Conservation (phyloP, 2,797 vertebrate genomes). For the Sebastes glaucus region DNA sequence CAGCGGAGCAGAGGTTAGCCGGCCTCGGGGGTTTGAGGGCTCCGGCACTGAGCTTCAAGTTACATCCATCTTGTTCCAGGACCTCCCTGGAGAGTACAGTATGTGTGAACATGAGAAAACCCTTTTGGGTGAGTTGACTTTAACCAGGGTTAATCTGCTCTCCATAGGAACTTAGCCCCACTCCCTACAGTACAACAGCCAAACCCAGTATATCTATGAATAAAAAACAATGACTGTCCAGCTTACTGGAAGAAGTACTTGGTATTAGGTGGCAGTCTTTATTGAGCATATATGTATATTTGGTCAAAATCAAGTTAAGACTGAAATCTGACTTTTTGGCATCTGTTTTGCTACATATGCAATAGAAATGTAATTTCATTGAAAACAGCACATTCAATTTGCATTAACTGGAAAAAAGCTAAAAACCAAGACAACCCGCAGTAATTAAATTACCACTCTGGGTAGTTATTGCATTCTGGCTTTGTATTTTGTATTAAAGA, state of each 20-base stretch:
- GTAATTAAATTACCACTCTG: not conserved
- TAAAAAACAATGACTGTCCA: not conserved
- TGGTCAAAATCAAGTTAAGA: not conserved
- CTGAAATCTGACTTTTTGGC: not conserved
- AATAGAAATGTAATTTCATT: not conserved
- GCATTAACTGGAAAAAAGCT: not conserved
- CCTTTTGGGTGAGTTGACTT: constrained; percentile 40
- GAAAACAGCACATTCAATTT: not conserved
- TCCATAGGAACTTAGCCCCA: not conserved
- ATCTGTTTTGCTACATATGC: not conserved
- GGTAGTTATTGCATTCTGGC: not conserved
- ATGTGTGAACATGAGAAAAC: constrained; percentile 63
- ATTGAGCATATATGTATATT: not conserved
- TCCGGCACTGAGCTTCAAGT: constrained; percentile 42
- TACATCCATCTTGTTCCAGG: constrained; percentile 60
- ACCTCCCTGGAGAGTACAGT: constrained; percentile 63
- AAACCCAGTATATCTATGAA: not conserved
- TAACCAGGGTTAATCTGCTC: constrained; percentile 45
- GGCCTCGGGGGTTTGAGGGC: constrained; percentile 39
- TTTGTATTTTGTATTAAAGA: not conserved
- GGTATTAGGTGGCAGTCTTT: not conserved
- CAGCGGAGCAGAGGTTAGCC: constrained; percentile 63
- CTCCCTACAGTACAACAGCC: not conserved
- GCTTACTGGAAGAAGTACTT: not conserved
- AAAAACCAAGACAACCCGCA: not conserved